phyloP scores from a whole-genome alignment of 2,113 vertebrate species.

The Tonatia bakeri region DNA sequence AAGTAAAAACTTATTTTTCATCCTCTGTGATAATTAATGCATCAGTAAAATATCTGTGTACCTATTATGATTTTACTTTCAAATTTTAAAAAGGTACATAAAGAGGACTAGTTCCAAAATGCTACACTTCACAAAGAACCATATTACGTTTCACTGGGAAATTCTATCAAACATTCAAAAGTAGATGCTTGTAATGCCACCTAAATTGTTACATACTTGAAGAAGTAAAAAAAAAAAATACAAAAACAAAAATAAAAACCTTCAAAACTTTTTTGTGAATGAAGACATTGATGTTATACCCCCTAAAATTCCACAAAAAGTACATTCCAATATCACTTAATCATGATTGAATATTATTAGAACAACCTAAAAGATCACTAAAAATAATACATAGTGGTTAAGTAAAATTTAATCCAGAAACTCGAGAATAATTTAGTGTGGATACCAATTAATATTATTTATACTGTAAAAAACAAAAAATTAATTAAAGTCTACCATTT shows the following conservation, averaged over 20 bases:
- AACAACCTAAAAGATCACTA: not conserved
- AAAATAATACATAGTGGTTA: not conserved
- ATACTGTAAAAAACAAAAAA: not conserved
- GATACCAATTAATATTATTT: not conserved
- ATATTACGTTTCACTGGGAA: not conserved
- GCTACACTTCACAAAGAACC: not conserved
- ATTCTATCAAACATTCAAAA: no score
- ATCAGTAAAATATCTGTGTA: not conserved
- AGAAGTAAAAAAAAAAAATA: no score
- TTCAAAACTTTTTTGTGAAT: not conserved
- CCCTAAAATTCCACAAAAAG: not conserved
- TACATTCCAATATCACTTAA: not conserved
- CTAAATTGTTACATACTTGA: no score
- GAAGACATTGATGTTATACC: not conserved
- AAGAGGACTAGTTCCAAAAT: not conserved
- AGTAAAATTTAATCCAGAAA: not conserved
- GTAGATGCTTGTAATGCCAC: no score
- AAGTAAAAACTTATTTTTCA: not conserved
- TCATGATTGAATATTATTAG: not conserved
- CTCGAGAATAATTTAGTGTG: no score
- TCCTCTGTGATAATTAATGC: not conserved
- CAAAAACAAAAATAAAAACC: no score
- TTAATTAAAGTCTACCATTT: not conserved
- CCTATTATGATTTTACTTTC: not conserved
- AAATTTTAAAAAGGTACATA: not conserved